Base-by-base conservation (phyloP, 2,888 invertebrate genomes). In the Leucoptera coffeella region DNA sequence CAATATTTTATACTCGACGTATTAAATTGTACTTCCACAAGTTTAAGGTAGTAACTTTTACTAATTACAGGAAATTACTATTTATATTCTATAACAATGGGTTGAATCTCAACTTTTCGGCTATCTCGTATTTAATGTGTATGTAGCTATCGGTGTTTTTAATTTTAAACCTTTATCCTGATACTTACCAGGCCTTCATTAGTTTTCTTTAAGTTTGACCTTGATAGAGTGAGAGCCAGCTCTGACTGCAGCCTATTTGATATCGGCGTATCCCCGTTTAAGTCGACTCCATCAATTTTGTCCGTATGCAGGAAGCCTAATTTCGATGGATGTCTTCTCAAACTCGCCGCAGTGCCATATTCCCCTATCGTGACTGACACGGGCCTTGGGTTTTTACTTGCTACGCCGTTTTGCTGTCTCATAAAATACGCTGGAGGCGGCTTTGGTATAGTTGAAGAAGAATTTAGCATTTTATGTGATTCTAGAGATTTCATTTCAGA, bases 401-500 rank as follows among this genome's bases (percentile, higher is more conserved):
- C 65, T 12, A 72, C 67, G 2, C 73, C 77, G 34, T 50, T 76
- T 25, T 60, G 75, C 27, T 57, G 74, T 47, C 58, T 73, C 34
- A 74, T 69, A 46, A 84, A 85, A 46, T 84, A 85, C 26, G 77
- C 78, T 14, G 76, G 67, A 10, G 85, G 85, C 6, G 83, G 84
- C 41, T 77, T 79, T 22, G 80, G 80, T 30, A 62, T 67, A 13
- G 73, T 57, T 30, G 71, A 74, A 4, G 73, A 59, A 13, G 80
- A 78, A 43, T 80, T 78, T 35, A 79, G 80, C 36, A 85, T 48
- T 43, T 79, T 80, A 52, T 80, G 84, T 4, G 85, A 85, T 49
- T 85, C 85, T 38, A 85, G 57, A 12, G 84, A 84, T 42, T 84
- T 81, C 69, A 85, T 74, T 52, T 85, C 85, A 8, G 80, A 85